These are phyloP conservation scores for Heliconius sara DNA, from an alignment of 2,888 invertebrate genomes.

Conservation along the genomic window DNA sequence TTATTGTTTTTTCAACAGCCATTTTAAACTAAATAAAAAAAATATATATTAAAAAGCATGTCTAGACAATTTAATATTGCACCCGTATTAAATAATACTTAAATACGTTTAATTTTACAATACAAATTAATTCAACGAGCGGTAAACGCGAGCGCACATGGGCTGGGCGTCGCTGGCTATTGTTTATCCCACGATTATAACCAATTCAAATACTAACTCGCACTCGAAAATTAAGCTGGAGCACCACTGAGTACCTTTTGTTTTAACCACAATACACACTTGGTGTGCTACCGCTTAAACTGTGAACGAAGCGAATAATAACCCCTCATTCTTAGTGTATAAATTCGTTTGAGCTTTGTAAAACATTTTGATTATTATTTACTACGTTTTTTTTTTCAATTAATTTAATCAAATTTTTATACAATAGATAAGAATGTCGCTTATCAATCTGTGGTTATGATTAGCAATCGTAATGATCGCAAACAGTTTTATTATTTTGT, in stretches of 20 bases:
- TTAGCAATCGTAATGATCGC: not conserved
- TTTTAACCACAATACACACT: conserved; percentile 79
- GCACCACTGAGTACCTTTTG: conserved; percentile 75
- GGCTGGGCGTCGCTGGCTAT: conserved; percentile 74
- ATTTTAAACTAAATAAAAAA: conserved; percentile 9
- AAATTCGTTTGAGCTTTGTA: conserved; percentile 24
- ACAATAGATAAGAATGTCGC: not conserved
- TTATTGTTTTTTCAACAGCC: conserved; percentile 16
- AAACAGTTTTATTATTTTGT: not conserved
- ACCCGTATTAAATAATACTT: conserved; percentile 42
- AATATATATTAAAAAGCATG: conserved; percentile 25
- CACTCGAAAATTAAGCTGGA: conserved; percentile 82
- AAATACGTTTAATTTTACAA: conserved; percentile 44
- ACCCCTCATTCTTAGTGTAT: conserved; percentile 27
- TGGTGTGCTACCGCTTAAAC: conserved; percentile 59
- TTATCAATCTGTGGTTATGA: not conserved
- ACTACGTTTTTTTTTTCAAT: not conserved
- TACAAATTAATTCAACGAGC: conserved; percentile 49
- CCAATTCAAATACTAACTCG: conserved; percentile 83
- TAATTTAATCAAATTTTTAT: not conserved
- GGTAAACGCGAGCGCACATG: conserved; percentile 69
- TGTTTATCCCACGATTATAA: conserved; percentile 84
- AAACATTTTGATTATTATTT: conserved; percentile 24
- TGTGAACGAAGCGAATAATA: conserved; percentile 46
- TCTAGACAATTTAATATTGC: conserved; percentile 38